Evolutionary conservation across 2,888 invertebrate genomes (phyloP).

Genomic region (Drosophila affinis): DNA sequence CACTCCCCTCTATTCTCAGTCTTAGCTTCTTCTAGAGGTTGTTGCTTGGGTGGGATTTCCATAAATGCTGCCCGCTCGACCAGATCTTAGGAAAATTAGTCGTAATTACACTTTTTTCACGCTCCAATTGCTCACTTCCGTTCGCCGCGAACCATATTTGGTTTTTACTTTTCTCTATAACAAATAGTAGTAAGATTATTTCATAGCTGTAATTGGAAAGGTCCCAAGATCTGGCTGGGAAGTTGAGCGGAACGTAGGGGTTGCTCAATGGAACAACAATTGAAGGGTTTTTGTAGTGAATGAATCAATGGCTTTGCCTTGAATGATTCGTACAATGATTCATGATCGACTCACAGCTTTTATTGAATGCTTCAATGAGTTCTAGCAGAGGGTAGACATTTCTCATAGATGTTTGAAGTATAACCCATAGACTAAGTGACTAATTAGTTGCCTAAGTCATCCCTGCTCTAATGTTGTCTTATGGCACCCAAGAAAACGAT

Average conservation of each 20-base stretch:
- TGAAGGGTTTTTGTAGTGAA: not conserved
- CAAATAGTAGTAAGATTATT: conserved; percentile 28
- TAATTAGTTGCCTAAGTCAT: not conserved
- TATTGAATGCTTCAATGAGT: too few relatives aligned
- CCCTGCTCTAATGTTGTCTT: not conserved
- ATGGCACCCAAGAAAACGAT: conserved; percentile 1
- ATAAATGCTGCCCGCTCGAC: conserved; percentile 49
- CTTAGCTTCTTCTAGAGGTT: conserved; percentile 11
- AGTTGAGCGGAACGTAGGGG: conserved; percentile 34
- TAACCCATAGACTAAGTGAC: too few relatives aligned
- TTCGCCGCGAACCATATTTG: conserved; percentile 26
- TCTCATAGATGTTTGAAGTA: too few relatives aligned
- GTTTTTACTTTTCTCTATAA: conserved; percentile 29
- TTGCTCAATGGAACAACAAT: conserved; percentile 5
- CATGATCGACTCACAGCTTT: not conserved
- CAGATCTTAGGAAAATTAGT: conserved; percentile 50
- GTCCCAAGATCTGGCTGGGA: conserved; percentile 13
- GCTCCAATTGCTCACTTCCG: conserved; percentile 79
- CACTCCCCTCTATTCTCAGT: not conserved
- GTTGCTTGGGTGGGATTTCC: conserved; percentile 36
- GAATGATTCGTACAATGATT: conserved; percentile 10
- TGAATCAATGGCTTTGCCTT: conserved; percentile 6
- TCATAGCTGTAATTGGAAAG: conserved; percentile 14
- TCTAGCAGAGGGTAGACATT: too few relatives aligned
- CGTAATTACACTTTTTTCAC: conserved; percentile 69